Evolutionary conservation across 1,140 invertebrate genomes (phyloP), one percentile per base, ranked within the genome.

Genomic region (Bombus ignitus): DNA sequence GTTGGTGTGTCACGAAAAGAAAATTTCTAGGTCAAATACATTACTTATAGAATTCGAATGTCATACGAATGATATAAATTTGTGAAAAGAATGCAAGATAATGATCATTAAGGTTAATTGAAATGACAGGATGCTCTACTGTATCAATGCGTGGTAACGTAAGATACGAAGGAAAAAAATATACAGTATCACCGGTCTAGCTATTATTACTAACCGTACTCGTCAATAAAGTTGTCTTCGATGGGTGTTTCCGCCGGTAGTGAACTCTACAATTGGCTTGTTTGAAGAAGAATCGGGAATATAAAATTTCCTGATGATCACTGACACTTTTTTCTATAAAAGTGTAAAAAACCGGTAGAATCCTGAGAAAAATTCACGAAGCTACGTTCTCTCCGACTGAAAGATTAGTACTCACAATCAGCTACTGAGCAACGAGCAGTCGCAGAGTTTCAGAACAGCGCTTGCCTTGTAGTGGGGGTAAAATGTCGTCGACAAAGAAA

Each of bases 181-280:
- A 44, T 59, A 22, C 39, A 28, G 12, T 72, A 47, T 13, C n/a
- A 65, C 76, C 35, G 68, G 65, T 66, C 28, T 68, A 76, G 28
- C 62, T 70, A 84, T 80, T 73, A 71, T 85, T 85, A 85, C 83
- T 80, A 80, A 85, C 83, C 83, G 83, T 85, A 85, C 42, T 85
- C 68, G 68, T 72, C 83, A 35, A 85, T 84, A 70, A 77, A n/a
- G 47, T 44, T 59, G 47, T 44, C 47, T 71, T 44, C 75, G 37
- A 71, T 62, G 77, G 83, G 68, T 80, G 83, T 80, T 71, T 32
- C 77, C 83, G 37, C 68, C 6, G 66, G 12, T 57, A 22, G 65
- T 28, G 18, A 59, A 70, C 13, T 70, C 28, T 66, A 35, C 15
- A 53, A 28, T 39, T 53, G 10, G 25, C n/a, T 72, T 32, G 25